A percentile compares a stretch with the other conserved stretches of the same genome.
phyloP scores from a whole-genome alignment of 2,888 invertebrate genomes.

The Phyllotreta cruciferae region DNA sequence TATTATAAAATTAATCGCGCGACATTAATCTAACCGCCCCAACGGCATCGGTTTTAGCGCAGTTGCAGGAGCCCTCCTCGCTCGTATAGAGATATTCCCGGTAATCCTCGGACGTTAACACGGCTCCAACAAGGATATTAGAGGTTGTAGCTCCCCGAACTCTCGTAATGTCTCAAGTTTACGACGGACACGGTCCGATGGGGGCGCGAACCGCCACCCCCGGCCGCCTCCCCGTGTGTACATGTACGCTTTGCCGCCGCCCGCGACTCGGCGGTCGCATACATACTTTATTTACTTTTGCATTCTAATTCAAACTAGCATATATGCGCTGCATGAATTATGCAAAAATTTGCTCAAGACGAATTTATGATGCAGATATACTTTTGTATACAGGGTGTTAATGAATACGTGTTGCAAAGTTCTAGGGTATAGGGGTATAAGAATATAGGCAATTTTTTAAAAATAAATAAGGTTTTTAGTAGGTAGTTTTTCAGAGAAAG shows the following conservation, averaged over 20 bases:
- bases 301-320: slow-evolving; percentile 43
- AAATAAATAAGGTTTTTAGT: no score
- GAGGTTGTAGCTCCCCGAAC: slow-evolving; percentile 38
- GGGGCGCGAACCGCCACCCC: slow-evolving; percentile 9
- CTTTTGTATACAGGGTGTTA: no score
- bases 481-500: no score
- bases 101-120: slow-evolving; percentile 25
- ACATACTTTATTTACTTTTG: slow-evolving; percentile 46
- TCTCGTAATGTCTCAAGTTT: slow-evolving; percentile 44
- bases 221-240: background rate
- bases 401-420: no score
- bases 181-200: slow-evolving; percentile 39
- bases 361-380: no score
- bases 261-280: slow-evolving; percentile 28
- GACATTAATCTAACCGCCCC: no score
- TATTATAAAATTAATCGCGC: no score
- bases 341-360: slow-evolving; percentile 7
- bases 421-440: no score
- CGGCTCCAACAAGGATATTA: slow-evolving; percentile 29
- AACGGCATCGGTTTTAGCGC: background rate
- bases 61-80: slow-evolving; percentile 1
- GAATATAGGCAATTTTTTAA: no score
- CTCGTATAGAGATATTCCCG: background rate
- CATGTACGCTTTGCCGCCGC: slow-evolving; percentile 24
- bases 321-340: slow-evolving; percentile 22